Conservation (phyloP, 2,888 invertebrate species). For the Drosophila nr. fundita region DNA sequence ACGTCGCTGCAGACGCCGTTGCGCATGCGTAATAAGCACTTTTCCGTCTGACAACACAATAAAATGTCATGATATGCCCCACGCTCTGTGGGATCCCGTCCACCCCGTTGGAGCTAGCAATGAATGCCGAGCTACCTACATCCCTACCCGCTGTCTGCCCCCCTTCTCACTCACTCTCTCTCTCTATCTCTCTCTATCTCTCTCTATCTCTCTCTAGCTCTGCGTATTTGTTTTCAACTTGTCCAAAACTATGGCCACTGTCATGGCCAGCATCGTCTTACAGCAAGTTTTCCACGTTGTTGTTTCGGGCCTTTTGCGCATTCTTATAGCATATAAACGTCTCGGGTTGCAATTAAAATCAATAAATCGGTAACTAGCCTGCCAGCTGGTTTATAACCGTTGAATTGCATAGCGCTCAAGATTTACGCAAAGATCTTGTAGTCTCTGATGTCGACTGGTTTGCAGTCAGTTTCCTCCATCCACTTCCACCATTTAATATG, state of each 20-base stretch:
- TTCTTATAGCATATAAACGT: conserved; percentile 81
- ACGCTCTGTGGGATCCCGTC: conserved; percentile 71
- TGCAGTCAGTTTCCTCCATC: conserved; percentile 4
- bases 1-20: conserved; percentile 59
- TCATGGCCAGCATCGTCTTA: conserved; percentile 42
- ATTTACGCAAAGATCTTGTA: conserved; percentile 43
- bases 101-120: conserved; percentile 24
- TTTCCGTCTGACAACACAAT: conserved; percentile 84
- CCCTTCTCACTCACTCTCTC: not conserved
- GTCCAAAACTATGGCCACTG: conserved; percentile 71
- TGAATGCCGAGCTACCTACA: conserved; percentile 22
- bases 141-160: not conserved
- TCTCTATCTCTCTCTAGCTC: not conserved
- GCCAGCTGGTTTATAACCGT: conserved; percentile 79
- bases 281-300: conserved; percentile 32
- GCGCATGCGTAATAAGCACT: conserved; percentile 84
- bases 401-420: conserved; percentile 47
- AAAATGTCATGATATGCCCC: conserved; percentile 85
- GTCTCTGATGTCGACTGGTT: conserved; percentile 33
- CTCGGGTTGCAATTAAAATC: conserved; percentile 84
- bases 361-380: conserved; percentile 79
- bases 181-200: not conserved
- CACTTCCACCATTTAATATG: conserved; percentile 30
- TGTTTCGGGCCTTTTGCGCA: conserved; percentile 68
- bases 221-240: conserved; percentile 65